Percentiles rank a stretch among this genome's conserved stretches.
Conservation (phyloP, 2,888 invertebrate genomes). For the Andrena flavipes region DNA sequence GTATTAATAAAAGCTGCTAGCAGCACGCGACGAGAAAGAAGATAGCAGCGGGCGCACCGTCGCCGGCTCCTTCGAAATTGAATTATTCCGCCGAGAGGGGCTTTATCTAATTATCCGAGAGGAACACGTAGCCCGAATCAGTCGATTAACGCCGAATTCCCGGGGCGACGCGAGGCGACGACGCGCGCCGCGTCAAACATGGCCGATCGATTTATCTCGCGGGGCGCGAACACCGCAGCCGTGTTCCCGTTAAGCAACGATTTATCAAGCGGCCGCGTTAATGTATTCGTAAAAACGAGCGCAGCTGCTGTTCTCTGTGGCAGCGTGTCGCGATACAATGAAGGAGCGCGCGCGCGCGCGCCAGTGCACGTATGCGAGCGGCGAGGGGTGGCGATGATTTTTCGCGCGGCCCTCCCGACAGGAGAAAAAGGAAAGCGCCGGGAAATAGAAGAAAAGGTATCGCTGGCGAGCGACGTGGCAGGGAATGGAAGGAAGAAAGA, state of each 20-base stretch:
- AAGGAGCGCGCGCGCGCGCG: conserved; percentile 74
- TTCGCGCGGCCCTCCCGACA: conserved; percentile 40
- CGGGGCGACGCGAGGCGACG: neutral
- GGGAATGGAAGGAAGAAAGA: neutral
- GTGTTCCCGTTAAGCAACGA: conserved; percentile 67
- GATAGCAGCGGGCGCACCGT: neutral
- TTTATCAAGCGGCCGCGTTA: conserved; percentile 69
- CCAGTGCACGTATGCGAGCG: conserved; percentile 31
- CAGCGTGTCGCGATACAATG: conserved; percentile 10
- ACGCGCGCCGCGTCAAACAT: conserved; percentile 31
- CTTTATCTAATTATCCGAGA: conserved; percentile 27
- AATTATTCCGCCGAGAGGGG: neutral
- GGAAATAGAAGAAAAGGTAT: conserved; percentile 19
- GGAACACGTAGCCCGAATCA: conserved; percentile 10
- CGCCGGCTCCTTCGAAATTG: neutral
- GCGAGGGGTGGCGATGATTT: conserved; percentile 63
- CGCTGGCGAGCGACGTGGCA: neutral
- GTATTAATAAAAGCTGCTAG: neutral
- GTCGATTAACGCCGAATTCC: conserved; percentile 43
- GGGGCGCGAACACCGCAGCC: conserved; percentile 66
- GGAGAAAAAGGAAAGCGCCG: conserved; percentile 42
- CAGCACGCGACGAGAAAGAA: neutral
- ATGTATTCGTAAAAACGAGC: conserved; percentile 68
- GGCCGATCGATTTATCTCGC: conserved; percentile 62
- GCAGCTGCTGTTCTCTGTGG: conserved; percentile 61